These are phyloP conservation scores for Metopia argyrocephala DNA, from an alignment of 2,888 invertebrate genomes.

Conservation along the genomic window DNA sequence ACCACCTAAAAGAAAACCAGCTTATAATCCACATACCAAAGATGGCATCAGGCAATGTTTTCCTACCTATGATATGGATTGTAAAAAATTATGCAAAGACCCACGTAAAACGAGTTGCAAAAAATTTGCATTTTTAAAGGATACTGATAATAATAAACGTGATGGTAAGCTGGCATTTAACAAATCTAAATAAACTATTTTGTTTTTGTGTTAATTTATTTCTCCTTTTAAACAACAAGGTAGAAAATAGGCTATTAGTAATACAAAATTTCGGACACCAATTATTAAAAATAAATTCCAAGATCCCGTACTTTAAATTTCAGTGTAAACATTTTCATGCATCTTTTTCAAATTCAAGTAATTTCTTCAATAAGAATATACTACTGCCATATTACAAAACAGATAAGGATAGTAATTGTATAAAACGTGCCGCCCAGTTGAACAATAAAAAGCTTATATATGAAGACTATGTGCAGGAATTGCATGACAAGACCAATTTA, in stretches of 20 bases:
- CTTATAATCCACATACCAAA: slow-evolving; percentile 24
- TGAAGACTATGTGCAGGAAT: neutral
- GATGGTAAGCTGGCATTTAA: slow-evolving; percentile 16
- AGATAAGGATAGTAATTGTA: neutral
- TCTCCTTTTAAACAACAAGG: slow-evolving; percentile 63
- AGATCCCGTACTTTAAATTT: neutral
- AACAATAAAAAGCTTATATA: neutral
- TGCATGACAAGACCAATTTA: neutral
- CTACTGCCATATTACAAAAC: neutral
- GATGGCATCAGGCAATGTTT: slow-evolving; percentile 55
- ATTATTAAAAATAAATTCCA: neutral
- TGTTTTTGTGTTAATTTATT: neutral
- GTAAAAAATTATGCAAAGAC: slow-evolving; percentile 58
- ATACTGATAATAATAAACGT: slow-evolving; percentile 38
- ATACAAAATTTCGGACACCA: neutral
- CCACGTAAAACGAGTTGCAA: slow-evolving; percentile 47
- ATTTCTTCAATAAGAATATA: neutral
- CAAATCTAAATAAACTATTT: neutral
- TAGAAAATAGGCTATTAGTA: slow-evolving; percentile 66
- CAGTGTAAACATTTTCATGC: neutral
- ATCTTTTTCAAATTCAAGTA: neutral
- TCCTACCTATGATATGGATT: slow-evolving; percentile 58
- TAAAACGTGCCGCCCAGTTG: neutral
- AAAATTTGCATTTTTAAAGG: slow-evolving; percentile 43
- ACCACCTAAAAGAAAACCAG: slow-evolving; percentile 36